Conservation (phyloP, 2,888 invertebrate genomes). For the Ectemnius cavifrons region DNA sequence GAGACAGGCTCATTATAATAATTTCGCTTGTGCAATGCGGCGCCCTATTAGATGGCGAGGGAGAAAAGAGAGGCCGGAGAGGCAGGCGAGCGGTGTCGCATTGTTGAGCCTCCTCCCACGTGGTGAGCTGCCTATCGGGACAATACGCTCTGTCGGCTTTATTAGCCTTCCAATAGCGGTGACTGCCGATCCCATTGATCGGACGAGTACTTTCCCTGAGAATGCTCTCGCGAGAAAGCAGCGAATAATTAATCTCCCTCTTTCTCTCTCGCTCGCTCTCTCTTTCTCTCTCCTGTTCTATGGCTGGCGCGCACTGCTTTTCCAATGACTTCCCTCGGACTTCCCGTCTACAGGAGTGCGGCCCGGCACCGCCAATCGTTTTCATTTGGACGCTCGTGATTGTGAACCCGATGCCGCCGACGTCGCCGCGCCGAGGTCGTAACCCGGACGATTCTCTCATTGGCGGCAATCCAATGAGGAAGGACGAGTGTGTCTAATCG, state of each 20-base stretch:
- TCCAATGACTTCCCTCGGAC: too few species aligned
- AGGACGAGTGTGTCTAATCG: conserved; percentile 53
- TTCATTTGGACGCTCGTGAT: conserved; percentile 19
- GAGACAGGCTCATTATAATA: conserved; percentile 54
- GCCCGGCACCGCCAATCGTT: conserved; percentile 16
- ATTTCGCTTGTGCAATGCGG: conserved; percentile 47
- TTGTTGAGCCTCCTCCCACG: conserved; percentile 47
- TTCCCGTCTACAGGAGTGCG: too few species aligned
- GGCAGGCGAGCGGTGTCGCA: conserved; percentile 19
- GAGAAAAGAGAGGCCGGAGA: too few species aligned
- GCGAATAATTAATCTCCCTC: conserved; percentile 52
- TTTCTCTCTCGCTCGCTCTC: conserved; percentile 38
- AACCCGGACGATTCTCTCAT: conserved; percentile 2
- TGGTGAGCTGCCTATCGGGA: conserved; percentile 29
- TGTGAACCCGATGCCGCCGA: background rate
- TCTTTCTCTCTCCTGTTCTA: background rate
- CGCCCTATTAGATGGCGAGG: conserved; percentile 22
- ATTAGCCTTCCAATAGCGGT: conserved; percentile 48
- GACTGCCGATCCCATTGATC: conserved; percentile 43
- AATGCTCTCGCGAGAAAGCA: conserved; percentile 28
- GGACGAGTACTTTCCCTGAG: conserved; percentile 35
- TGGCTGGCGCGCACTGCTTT: background rate
- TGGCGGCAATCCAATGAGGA: conserved; percentile 54
- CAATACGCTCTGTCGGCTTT: conserved; percentile 46
- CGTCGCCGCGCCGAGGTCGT: too few species aligned